These are phyloP conservation scores for Girardia tigrina DNA, from an alignment of 2,888 invertebrate genomes.

Conservation along the genomic window DNA sequence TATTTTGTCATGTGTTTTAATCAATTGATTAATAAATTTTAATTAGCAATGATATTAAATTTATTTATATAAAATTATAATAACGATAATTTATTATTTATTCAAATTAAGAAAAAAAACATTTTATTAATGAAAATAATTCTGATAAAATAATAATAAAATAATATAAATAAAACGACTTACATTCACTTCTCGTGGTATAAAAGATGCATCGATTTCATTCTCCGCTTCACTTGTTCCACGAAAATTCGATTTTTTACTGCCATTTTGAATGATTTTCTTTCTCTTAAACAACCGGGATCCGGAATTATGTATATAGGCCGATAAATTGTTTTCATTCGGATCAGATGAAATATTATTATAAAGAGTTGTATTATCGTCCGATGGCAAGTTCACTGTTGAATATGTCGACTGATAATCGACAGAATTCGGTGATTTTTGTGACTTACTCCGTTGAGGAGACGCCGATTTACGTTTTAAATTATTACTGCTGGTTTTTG, in stretches of 20 bases:
- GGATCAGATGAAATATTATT: not conserved
- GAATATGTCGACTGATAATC: conserved; percentile 7
- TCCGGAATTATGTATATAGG: not conserved
- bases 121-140: no score
- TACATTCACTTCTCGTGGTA: conserved; percentile 1
- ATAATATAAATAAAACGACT: not conserved
- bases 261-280: conserved; percentile 15
- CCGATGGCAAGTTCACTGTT: conserved; percentile 4
- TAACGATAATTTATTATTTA: no score
- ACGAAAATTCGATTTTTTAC: conserved; percentile 12
- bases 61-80: no score
- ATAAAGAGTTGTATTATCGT: not conserved
- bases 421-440: not conserved
- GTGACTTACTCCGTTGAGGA: not conserved
- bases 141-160: no score
- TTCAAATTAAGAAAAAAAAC: no score
- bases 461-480: conserved; percentile 6
- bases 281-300: not conserved
- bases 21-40: no score
- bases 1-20: not conserved
- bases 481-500: not conserved
- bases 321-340: not conserved
- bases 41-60: no score
- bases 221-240: conserved; percentile 19
- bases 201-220: not conserved